Percentiles rank a stretch among this genome's conserved stretches.
These are phyloP conservation scores for Julus scandinavius DNA, from an alignment of 2,888 invertebrate genomes.

Conservation along the genomic window DNA sequence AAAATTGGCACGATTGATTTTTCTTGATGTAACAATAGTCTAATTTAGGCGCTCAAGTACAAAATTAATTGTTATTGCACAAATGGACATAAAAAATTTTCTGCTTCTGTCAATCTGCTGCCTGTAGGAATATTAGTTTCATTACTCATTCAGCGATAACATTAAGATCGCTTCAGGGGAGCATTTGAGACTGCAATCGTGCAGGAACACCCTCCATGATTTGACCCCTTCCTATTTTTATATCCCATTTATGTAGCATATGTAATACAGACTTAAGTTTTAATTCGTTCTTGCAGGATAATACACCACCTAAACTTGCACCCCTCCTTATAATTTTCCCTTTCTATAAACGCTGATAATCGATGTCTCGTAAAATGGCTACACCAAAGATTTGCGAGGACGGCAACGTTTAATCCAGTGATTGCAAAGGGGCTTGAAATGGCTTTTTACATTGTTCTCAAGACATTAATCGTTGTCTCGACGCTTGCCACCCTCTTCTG, in stretches of 20 bases:
- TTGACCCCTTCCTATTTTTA: not conserved
- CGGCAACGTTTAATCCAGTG: not conserved
- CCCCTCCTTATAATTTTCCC: not conserved
- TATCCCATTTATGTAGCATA: not conserved
- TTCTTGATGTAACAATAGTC: not conserved
- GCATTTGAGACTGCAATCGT: not conserved
- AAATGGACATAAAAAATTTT: not conserved
- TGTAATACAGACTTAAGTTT: not conserved
- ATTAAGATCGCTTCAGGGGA: not conserved
- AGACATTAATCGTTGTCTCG: not conserved
- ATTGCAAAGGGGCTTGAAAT: not conserved
- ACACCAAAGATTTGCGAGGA: not conserved
- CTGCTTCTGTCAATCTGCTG: not conserved
- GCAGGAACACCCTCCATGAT: not conserved
- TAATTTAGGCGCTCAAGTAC: not conserved
- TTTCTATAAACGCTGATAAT: not conserved
- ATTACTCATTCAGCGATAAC: not conserved
- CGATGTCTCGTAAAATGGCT: not conserved
- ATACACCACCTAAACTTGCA: not conserved
- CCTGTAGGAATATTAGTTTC: not conserved
- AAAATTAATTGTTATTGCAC: constrained; percentile 28
- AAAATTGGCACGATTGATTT: not conserved
- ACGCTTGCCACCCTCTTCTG: not conserved
- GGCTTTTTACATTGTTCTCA: not conserved
- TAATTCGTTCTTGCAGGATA: not conserved